phyloP scores from a whole-genome alignment of 2,888 invertebrate genomes.

The Ophraella communa region DNA sequence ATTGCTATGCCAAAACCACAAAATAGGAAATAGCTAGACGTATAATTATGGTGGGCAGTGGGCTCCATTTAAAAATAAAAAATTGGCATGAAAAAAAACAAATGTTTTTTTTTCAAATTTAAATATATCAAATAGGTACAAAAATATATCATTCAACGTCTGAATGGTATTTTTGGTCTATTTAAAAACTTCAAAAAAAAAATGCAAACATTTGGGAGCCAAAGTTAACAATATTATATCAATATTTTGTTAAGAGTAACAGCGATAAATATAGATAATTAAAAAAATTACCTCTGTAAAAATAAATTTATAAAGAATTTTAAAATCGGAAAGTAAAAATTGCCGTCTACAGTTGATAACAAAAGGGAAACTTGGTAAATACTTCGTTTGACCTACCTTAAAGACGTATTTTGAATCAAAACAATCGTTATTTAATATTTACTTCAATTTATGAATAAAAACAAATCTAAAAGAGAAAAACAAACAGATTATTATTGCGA shows the following conservation, averaged over 20 bases:
- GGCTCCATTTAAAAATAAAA: conserved; percentile 36
- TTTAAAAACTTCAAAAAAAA: no score
- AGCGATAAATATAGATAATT: no score
- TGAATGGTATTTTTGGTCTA: no score
- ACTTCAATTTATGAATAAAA: neutral
- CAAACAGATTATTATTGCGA: neutral
- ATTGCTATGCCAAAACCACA: conserved; percentile 38
- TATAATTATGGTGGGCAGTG: conserved; percentile 9
- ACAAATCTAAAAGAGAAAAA: neutral
- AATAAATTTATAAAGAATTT: no score
- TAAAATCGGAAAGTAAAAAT: neutral
- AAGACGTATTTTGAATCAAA: neutral
- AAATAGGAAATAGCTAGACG: conserved; percentile 34
- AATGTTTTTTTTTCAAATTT: conserved; percentile 10
- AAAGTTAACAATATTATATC: no score
- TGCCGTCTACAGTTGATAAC: neutral
- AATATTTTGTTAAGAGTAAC: no score
- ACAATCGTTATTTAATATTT: neutral
- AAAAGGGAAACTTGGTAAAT: neutral
- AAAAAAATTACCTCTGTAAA: no score
- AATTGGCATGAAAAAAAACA: conserved; percentile 25
- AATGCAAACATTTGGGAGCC: no score
- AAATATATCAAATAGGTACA: neutral
- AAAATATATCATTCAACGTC: no score
- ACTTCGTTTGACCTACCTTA: conserved; percentile 1